phyloP scores from a whole-genome alignment of 1,140 invertebrate genomes.

The Leguminivora glycinivorella region DNA sequence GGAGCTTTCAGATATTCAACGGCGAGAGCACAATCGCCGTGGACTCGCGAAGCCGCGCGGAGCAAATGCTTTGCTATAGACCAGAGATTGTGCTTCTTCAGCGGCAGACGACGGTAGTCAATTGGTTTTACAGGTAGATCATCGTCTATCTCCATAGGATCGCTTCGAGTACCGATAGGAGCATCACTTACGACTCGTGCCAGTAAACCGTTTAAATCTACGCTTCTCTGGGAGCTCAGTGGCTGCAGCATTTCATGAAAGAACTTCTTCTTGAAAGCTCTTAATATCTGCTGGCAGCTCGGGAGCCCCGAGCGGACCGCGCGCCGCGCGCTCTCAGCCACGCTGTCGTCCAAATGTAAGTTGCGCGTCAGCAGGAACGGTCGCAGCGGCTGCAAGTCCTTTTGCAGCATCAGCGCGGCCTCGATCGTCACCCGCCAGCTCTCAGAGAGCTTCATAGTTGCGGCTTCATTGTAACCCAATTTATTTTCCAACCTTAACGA shows the following conservation, averaged over 20 bases:
- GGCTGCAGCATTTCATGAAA: not conserved
- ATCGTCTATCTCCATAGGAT: not conserved
- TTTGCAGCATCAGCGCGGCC: not conserved
- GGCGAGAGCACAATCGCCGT: not conserved
- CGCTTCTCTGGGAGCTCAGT: not conserved
- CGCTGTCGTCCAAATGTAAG: not conserved
- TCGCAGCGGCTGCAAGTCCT: not conserved
- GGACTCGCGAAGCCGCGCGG: not conserved
- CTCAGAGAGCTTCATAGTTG: not conserved
- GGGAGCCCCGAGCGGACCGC: not conserved
- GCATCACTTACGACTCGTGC: not conserved
- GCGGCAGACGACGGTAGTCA: not conserved
- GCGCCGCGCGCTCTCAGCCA: not conserved
- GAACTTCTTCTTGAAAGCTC: not conserved
- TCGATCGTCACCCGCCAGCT: conserved; percentile 1
- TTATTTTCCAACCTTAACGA: not conserved
- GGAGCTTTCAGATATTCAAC: not conserved
- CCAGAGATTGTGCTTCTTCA: not conserved
- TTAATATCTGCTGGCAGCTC: conserved; percentile 7
- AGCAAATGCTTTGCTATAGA: not conserved
- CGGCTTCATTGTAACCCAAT: too few species aligned
- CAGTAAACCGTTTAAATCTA: conserved; percentile 7
- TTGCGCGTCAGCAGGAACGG: not conserved
- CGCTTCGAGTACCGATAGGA: not conserved
- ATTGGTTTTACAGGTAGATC: not conserved